phyloP scores from a whole-genome alignment of 23 tunicate genomes.

The Oikopleura dioica region DNA sequence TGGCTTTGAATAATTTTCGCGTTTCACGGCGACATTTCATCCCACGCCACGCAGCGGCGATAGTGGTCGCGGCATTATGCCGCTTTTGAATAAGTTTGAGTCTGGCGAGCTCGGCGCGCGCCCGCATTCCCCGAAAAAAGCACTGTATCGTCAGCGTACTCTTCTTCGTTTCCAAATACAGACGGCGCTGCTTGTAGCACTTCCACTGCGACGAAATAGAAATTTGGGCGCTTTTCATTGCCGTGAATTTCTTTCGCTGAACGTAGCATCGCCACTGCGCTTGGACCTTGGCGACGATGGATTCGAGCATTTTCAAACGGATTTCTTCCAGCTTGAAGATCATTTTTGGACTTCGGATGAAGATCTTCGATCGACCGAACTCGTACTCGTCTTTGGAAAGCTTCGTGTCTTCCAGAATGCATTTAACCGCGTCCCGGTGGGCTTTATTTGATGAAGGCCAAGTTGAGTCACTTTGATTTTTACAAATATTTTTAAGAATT shows the following conservation, averaged over 20 bases:
- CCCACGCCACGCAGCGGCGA: conserved; percentile 67
- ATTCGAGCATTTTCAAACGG: not conserved
- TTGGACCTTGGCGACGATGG: not conserved
- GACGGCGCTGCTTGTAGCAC: not conserved
- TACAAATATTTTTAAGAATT: no score
- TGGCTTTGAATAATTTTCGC: conserved; percentile 51
- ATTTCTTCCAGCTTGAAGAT: conserved; percentile 7
- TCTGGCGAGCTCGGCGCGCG: conserved; percentile 33
- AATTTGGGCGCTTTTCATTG: not conserved
- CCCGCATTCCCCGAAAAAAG: conserved; percentile 23
- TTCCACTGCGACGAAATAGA: not conserved
- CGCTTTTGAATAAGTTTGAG: conserved; percentile 38
- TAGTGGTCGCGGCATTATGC: conserved; percentile 38
- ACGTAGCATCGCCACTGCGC: not conserved
- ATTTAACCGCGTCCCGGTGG: conserved; percentile 33
- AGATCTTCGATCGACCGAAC: conserved; percentile 51
- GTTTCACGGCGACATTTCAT: conserved; percentile 30
- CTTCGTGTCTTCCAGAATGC: conserved; percentile 21
- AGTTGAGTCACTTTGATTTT: no score
- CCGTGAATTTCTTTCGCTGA: not conserved
- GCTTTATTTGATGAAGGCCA: conserved; percentile 61
- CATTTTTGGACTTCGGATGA: conserved; percentile 69
- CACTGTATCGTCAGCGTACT: not conserved
- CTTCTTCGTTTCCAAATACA: not conserved
- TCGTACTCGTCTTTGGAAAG: conserved; percentile 29